Evolutionary conservation across 2,797 vertebrate genomes (phyloP), one percentile per base, ranked within the genome.

Genomic region (Anabacerthia variegaticeps): DNA sequence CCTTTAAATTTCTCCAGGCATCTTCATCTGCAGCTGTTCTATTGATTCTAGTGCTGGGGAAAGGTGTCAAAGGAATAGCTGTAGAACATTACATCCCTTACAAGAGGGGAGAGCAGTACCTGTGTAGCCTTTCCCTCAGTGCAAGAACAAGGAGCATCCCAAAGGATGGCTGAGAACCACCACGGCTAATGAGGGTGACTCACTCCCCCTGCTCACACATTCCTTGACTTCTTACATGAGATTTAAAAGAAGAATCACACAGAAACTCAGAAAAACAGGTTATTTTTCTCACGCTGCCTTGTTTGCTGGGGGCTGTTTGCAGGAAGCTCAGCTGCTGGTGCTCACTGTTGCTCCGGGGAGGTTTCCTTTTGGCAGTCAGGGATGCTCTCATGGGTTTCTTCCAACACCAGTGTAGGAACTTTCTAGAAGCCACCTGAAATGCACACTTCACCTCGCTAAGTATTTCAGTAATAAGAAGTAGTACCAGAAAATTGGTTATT

Each of bases 371-470:
- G 34, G 23, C 59, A 76, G 0, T 13, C 41, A 20, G 55, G 10
- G 14, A 82, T 22, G 44, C 15, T 10, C 14, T 74, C 3, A 0
- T 12, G 48, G 7, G 4, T 37, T 72, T 85, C 67, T 58, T 10
- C 27, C 19, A 16, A 10, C 27, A n/a, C 4, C 18, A 49, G 10
- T 1, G 0, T 0, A 17, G 27, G 34, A 89, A 18, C 48, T 69
- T 90, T 83, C 59, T 62, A 43, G 51, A 55, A 76, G 27, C 30
- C 28, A 34, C 14, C n/a, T 73, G 30, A 76, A 87, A 46, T 27
- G 19, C n/a, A 54, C 5, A 7, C 9, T 69, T 76, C 23, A 49
- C 21, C n/a, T 62, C 41, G n/a, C 24, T 65, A 46, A 79, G 34
- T 79, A 58, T 39, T 69, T 32, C 21, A 49, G 18, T 39, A 66